Evolutionary conservation across 30 jellyfish, hydroid and myxozoan species (phyloP), one percentile per base, ranked within the genome.

Genomic region (Euphysa ruthae): DNA sequence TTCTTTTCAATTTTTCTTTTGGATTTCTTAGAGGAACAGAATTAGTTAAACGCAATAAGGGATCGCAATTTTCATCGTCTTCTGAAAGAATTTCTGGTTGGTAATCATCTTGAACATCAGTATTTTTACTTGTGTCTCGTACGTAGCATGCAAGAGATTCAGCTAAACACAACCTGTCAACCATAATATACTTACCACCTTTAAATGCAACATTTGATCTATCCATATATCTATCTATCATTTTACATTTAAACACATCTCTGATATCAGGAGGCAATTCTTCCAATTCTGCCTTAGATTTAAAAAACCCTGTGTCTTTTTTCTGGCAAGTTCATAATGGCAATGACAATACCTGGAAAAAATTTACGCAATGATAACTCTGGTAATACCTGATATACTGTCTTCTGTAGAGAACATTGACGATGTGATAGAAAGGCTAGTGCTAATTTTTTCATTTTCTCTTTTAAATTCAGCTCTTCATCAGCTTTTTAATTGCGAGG

Each of bases 251-350:
- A 42, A 22, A 63, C 7, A 63, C 72, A 29, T 26, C 72, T 63
- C 71, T 63, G 22, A 69, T 63, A 19, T 63, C 76, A 7, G 14
- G 26, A 63, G 76, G 76, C 62, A 63, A 63, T 21, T 63, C 62
- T 32, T 31, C 32, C 34, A 63, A 42, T 63, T 63, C 76, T 34
- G 32, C 75, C 22, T 2, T 0, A 63, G 76, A 27, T 34, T 22
- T 15, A n/a, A 32, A 21, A 63, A 28, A 63, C 62, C 38, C 62
- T 29, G 1, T 24, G 38, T 24, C 76, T 34, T n/a, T 63, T 63
- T 28, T 32, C 76, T 15, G 76, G 76, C 72, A 63, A 27, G 27
- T 63, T 63, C 10, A 31, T 52, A 25, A 25, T 12, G 65, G 65
- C 15, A 52, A 52, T n/a, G n/a, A n/a, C n/a, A n/a, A n/a, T n/a